Percentiles rank a stretch among this genome's conserved stretches.
phyloP scores from a whole-genome alignment of 1,140 invertebrate species.

The Sminthurides bifidus region DNA sequence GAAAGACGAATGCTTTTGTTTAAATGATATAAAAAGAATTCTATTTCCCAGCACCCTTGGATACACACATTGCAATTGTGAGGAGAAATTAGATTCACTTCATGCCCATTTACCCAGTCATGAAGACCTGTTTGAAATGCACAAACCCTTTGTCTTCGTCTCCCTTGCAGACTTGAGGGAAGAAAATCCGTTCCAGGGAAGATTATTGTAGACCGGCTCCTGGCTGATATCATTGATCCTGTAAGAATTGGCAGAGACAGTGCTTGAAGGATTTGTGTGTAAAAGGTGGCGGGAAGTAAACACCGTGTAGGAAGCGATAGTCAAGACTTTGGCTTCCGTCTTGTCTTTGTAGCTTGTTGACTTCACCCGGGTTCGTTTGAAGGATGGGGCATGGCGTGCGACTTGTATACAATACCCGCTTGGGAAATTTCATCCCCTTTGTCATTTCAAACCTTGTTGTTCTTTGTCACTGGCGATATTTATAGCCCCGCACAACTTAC shows the following conservation, averaged over 20 bases:
- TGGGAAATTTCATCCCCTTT: slow-evolving; percentile 10
- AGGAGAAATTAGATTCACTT: slow-evolving; percentile 18
- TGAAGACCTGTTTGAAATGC: background rate
- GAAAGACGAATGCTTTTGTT: slow-evolving; percentile 9
- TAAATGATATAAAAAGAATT: slow-evolving; percentile 23
- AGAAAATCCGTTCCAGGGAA: background rate
- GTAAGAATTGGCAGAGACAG: too few species aligned
- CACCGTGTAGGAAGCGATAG: too few species aligned
- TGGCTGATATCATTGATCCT: too few species aligned
- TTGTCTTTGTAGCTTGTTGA: too few species aligned
- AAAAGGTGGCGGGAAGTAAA: too few species aligned
- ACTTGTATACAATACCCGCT: too few species aligned
- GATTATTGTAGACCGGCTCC: too few species aligned
- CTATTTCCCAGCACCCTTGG: slow-evolving; percentile 23
- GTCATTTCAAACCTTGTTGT: background rate
- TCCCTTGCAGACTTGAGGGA: background rate
- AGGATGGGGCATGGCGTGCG: too few species aligned
- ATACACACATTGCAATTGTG: slow-evolving; percentile 3
- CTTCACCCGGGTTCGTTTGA: too few species aligned
- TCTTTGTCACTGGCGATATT: background rate
- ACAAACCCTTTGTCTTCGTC: background rate
- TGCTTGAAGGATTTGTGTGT: too few species aligned
- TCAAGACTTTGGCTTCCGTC: too few species aligned
- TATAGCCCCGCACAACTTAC: background rate
- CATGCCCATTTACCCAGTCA: background rate